These are phyloP conservation scores for Sarcoramphus papa DNA, from an alignment of 2,797 vertebrate species.

Conservation along the genomic window DNA sequence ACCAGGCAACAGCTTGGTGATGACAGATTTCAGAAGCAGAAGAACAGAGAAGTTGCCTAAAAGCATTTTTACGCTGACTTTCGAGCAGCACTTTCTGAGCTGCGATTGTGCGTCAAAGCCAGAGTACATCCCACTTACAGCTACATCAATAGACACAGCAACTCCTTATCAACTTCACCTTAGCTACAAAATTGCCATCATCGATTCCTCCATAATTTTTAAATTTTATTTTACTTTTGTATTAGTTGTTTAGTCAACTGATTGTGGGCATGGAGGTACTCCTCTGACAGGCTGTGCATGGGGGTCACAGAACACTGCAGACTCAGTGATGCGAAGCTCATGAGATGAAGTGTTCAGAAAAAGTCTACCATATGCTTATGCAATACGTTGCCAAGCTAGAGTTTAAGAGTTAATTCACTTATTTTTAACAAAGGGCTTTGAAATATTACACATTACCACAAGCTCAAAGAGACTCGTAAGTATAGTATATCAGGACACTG, in stretches of 20 bases:
- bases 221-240: background rate
- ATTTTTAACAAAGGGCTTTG: background rate
- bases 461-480: background rate
- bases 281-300: background rate
- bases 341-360: background rate
- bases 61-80: background rate
- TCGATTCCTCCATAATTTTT: background rate
- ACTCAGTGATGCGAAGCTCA: accelerated
- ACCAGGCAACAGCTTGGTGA: background rate
- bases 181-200: background rate
- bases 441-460: background rate
- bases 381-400: background rate
- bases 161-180: background rate
- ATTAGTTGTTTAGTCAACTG: background rate
- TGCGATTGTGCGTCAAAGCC: background rate
- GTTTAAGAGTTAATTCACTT: background rate
- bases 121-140: background rate
- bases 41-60: background rate
- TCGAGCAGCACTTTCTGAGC: background rate
- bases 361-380: background rate
- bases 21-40: background rate
- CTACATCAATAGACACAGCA: background rate
- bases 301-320: background rate
- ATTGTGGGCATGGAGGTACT: background rate
- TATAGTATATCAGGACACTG: background rate